Base-by-base conservation (phyloP, 2,113 vertebrate species). In the Tympanuchus pallidicinctus region DNA sequence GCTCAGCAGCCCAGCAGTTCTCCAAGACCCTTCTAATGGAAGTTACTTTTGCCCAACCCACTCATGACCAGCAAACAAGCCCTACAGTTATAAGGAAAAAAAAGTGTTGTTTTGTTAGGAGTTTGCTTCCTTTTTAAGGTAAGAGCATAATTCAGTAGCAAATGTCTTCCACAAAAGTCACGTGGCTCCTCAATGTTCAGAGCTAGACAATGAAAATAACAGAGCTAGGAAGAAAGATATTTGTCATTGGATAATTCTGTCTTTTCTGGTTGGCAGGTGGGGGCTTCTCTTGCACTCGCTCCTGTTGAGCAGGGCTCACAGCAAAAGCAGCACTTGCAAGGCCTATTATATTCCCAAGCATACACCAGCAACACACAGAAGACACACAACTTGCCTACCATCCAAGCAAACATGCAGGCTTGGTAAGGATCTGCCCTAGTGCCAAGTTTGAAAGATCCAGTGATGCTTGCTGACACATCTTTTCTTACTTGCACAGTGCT, bases 1-100 rank as follows among this genome's bases (percentile, higher is more conserved):
- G 63, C 32, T 93, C 89, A 90, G 94, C 56, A 93, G 93, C 92
- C 90, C 95, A 90, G 73, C 77, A 93, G 85, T 24, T 84, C 71
- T 78, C 84, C 43, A 36, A 93, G 89, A 82, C 63, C 65, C 66
- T 91, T 83, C 95, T 95, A 94, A 93, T 6, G 21, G 42, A 92
- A 72, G 15, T 56, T 60, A 88, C 56, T 36, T 90, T 71, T 79
- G 36, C 9, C 89, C 96, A 93, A 85, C 90, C 94, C 93, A 60
- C 61, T 82, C 40, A 69, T 2, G 36, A 88, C 34, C 66, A 87
- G 72, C 57, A 73, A 66, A 60, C 19, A 72, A 85, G 69, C 71
- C 60, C 91, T 91, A 32, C 40, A 80, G 57, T 36, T 28, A 63
- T 11, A 28, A 32, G 28, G 13, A 15, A 54, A 56, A 32, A 54